Base-by-base conservation (phyloP, 2,113 vertebrate genomes). In the Siniperca chuatsi region DNA sequence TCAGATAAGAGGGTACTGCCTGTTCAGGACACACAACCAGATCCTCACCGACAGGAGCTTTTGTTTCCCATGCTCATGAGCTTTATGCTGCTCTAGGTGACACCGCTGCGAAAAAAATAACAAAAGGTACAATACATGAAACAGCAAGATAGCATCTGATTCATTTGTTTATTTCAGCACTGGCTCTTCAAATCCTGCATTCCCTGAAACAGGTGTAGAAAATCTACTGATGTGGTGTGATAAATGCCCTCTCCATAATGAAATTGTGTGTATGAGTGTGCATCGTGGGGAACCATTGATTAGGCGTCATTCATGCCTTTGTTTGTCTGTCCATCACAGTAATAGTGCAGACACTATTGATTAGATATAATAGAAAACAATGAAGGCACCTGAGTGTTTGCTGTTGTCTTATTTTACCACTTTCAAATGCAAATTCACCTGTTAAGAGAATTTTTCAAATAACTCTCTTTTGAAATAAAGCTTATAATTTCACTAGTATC, bases 1-100 rank as follows among this genome's bases (percentile, higher is more conserved):
- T 92, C 81, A 94, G 90, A 93, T 92, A 95, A 96, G 91, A 88
- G 85, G 88, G 60, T 54, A 52, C 88, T 73, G 83, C 89, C 90
- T 25, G 69, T 93, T 66, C 81, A 1, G 92, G 62, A 75, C 83
- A 40, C 88, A 88, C 61, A 33, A 44, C 90, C 93, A 86, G 74
- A 83, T 90, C 68, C 74, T 77, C 46, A 55, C 78, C 79, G 92
- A 91, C 83, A 78, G 83, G 33, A 74, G 91, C 91, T 87, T 94
- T 93, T 94, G 81, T 89, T 94, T 93, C 83, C 77, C 46, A 3
- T 75, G 78, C 77, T 84, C 74, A 83, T 21, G 84, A 90, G 87
- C 88, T 85, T 71, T 76, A 65, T 76, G 73, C 80, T 68, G 77
- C 76, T 79, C 6, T 4, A 78, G 77, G 77, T 88, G 85, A 88